Base-by-base conservation (phyloP, 2,888 invertebrate species). In the Leptinotarsa peninsularis region DNA sequence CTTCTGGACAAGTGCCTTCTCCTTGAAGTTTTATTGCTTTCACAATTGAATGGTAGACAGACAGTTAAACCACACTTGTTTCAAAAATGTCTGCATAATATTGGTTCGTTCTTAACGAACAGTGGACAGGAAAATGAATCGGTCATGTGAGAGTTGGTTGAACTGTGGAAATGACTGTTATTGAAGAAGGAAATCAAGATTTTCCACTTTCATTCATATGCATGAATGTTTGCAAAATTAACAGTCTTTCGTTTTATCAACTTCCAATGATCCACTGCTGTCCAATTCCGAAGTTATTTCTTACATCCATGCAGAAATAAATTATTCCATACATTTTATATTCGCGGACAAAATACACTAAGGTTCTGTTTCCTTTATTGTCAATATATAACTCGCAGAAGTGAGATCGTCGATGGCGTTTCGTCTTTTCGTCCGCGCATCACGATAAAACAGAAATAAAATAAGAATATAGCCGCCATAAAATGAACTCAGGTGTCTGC, bases 301-400 rank as follows among this genome's bases (percentile, higher is more conserved):
- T 17, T n/a, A 43, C 14, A 43, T 43, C n/a, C 63, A 63, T 63
- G 56, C 75, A 71, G 79, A 86, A 86, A 87, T 87, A 87, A 87
- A 87, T 87, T 87, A 88, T 88, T 88, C 87, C 85, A 88, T 87
- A 87, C 87, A 88, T 88, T 88, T 87, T 87, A 88, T 87, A 88
- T 87, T 83, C 84, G 81, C 83, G 86, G 86, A 87, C 86, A 87
- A 78, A 86, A 86, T 86, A 85, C 86, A 86, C 83, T 85, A 84
- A 86, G 86, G 83, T 86, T 85, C 87, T 86, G 85, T 86, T 83
- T 84, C 81, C 83, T 83, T 84, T 84, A 84, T 84, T 83, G 83
- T 84, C 84, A 82, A 83, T 83, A 82, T 82, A 81, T 82, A 83
- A 83, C 81, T 82, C 79, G 79, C 76, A 74, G 78, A 49, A 50